phyloP scores from a whole-genome alignment of 2,797 vertebrate species.

The Ciconia nigra region DNA sequence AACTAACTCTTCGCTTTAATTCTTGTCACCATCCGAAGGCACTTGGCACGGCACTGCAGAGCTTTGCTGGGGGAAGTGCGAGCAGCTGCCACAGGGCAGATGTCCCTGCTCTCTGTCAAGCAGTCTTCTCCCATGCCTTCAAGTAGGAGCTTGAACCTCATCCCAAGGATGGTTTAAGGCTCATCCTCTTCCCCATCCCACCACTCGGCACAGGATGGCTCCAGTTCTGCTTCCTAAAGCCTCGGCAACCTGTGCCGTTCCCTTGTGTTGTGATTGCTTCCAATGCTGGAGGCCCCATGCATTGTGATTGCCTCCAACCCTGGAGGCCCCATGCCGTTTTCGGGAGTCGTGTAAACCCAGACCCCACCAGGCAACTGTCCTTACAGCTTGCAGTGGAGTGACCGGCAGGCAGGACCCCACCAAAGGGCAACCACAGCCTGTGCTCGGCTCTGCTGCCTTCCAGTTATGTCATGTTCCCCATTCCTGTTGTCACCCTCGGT shows the following conservation, averaged over 20 bases:
- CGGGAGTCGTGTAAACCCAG: neutral
- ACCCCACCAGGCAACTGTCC: neutral
- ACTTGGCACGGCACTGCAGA: neutral
- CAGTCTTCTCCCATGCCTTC: neutral
- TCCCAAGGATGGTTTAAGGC: neutral
- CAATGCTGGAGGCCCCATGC: neutral
- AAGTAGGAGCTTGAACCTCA: neutral
- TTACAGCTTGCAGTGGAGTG: neutral
- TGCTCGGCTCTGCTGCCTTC: neutral
- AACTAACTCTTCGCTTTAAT: neutral
- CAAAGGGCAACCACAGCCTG: neutral
- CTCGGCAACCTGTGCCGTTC: neutral
- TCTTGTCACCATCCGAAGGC: neutral
- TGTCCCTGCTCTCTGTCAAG: neutral
- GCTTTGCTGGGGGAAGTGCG: neutral
- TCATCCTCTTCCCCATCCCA: neutral
- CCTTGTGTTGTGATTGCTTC: neutral
- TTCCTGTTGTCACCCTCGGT: accelerated
- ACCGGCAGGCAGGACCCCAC: neutral
- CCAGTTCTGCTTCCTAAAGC: neutral
- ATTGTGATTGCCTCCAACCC: neutral
- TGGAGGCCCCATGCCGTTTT: neutral
- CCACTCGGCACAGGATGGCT: neutral
- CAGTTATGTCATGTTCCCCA: neutral
- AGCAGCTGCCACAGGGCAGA: neutral